Base-by-base conservation (phyloP, 2,888 invertebrate species). In the Idaea straminata region DNA sequence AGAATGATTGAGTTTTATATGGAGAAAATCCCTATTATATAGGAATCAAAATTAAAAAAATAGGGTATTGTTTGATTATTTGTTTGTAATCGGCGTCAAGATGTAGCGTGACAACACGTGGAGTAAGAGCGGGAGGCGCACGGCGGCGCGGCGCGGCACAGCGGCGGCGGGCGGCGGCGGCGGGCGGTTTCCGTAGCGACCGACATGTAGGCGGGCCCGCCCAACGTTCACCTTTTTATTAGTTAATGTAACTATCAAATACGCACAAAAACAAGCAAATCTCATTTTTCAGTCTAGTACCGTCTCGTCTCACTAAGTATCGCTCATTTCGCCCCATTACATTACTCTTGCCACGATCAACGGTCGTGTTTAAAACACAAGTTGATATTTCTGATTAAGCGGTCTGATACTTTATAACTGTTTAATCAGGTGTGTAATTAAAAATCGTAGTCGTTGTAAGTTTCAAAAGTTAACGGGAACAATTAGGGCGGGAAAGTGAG, bases 401-500 rank as follows among this genome's bases (percentile, higher is more conserved):
- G 63, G 71, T 67, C 61, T 67, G 15, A 60, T 13, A 58, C 65
- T 70, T 70, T 62, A 62, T 64, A 70, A 72, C 65, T 73, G 72
- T 74, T 76, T 69, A 74, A 77, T 77, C 71, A 71, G 69, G 66
- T 75, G 76, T 77, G 75, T 77, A 79, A 78, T 80, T 73, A 66
- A 62, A 67, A 76, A 73, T 73, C 36, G 68, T 66, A 72, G 65
- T 65, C 71, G 65, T 71, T 82, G 81, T 83, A 85, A 88, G 82
- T 85, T 87, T 80, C 76, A 74, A 68, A 82, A 83, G 78, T 85
- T 79, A 83, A 76, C 74, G 78, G 77, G 82, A 85, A 82, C 83
- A 86, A 72, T 81, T 87, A 90, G 90, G 91, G 92, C 91, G 91
- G 89, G 89, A 92, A 92, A 89, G 91, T 89, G 91, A 92, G 89